Evolutionary conservation across 1,140 invertebrate species (phyloP).

Genomic region (Drepana arcuata): DNA sequence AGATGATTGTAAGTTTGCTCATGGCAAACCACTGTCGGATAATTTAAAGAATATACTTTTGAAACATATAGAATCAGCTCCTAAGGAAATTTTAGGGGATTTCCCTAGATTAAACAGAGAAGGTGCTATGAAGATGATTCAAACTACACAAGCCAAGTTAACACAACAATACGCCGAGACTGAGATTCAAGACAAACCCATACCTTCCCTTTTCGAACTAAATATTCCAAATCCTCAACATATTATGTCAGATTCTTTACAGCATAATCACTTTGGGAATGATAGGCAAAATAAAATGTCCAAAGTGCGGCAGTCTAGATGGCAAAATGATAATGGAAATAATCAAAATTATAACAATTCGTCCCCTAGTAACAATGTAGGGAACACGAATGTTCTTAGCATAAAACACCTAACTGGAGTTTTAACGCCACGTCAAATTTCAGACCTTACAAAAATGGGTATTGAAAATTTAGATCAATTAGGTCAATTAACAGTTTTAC

Average conservation of each 20-base stretch:
- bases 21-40: conserved; percentile 86
- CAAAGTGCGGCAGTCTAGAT: conserved; percentile 75
- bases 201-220: conserved; percentile 74
- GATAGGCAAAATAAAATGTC: conserved; percentile 62
- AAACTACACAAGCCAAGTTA: conserved; percentile 78
- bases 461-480: conserved; percentile 74
- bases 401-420: conserved; percentile 73
- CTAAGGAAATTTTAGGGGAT: conserved; percentile 90
- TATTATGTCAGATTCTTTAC: conserved; percentile 26
- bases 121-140: conserved; percentile 80
- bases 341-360: conserved; percentile 58
- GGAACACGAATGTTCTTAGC: conserved; percentile 57
- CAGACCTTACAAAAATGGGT: conserved; percentile 71
- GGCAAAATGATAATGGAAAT: conserved; percentile 67
- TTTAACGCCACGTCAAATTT: conserved; percentile 71
- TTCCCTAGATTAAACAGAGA: conserved; percentile 86
- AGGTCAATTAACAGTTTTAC: conserved; percentile 72
- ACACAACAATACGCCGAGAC: conserved; percentile 69
- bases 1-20: conserved; percentile 93
- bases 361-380: conserved; percentile 33
- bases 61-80: conserved; percentile 91
- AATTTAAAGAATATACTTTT: conserved; percentile 78
- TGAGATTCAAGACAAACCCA: conserved; percentile 53
- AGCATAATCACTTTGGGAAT: conserved; percentile 35
- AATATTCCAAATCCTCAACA: conserved; percentile 68